Conservation (phyloP, 2,113 vertebrate species). For the Clarias magur region DNA sequence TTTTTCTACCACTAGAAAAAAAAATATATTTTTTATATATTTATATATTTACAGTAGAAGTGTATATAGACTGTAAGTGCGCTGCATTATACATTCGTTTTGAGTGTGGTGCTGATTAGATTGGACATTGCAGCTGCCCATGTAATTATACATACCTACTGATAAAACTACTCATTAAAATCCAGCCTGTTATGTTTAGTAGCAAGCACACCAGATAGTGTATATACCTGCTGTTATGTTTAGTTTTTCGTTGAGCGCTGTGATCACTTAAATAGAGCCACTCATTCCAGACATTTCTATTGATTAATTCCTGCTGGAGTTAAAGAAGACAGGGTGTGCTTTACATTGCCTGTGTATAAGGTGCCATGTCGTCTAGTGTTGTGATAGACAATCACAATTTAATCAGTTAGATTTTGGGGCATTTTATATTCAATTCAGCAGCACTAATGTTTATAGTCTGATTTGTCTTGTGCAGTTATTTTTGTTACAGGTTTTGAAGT, state of each 20-base stretch:
- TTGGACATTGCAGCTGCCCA: background rate
- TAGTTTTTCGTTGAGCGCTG: background rate
- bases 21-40: too few relatives aligned
- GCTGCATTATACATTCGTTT: background rate
- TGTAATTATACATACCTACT: background rate
- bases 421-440: too few relatives aligned
- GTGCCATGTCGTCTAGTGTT: background rate
- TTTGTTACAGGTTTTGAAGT: too few relatives aligned
- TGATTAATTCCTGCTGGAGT: background rate
- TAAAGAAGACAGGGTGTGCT: background rate
- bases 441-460: too few relatives aligned
- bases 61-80: background rate
- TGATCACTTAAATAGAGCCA: background rate
- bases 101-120: background rate
- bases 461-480: too few relatives aligned
- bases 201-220: background rate
- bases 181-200: background rate
- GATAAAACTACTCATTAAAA: background rate
- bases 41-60: too few relatives aligned
- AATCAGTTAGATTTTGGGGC: too few relatives aligned
- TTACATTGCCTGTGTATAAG: background rate
- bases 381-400: too few relatives aligned
- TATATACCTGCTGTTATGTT: background rate
- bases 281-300: background rate
- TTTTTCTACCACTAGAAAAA: background rate